phyloP scores from a whole-genome alignment of 2,113 vertebrate genomes.

The Phrynosoma platyrhinos region DNA sequence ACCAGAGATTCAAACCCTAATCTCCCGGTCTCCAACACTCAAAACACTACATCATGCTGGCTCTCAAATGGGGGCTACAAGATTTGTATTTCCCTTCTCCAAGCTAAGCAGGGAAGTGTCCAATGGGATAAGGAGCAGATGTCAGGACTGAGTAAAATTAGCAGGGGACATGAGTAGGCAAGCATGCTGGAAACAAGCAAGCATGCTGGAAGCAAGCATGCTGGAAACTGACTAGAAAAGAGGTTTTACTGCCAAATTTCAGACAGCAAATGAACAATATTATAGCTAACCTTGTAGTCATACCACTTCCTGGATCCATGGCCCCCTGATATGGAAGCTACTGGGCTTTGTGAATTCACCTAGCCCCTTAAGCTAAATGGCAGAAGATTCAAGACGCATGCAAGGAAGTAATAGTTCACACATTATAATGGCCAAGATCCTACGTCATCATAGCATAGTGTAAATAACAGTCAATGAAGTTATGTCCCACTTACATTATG shows the following conservation, averaged over 20 bases:
- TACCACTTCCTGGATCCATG: neutral
- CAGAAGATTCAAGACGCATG: neutral
- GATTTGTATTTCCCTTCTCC: neutral
- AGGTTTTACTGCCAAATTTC: neutral
- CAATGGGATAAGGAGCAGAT: neutral
- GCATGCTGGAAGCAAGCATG: neutral
- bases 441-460: no score
- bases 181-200: neutral
- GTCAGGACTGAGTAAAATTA: neutral
- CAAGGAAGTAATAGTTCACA: no score
- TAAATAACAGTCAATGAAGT: no score
- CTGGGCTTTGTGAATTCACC: neutral
- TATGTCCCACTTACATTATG: no score
- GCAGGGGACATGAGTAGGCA: neutral
- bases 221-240: neutral
- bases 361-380: no score
- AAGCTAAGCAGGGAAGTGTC: neutral
- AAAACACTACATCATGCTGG: no score
- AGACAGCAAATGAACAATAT: neutral
- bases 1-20: no score
- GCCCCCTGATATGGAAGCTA: neutral
- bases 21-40: no score
- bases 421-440: no score
- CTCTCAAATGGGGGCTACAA: neutral
- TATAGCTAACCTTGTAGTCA: neutral